phyloP scores from a whole-genome alignment of 2,888 invertebrate species.

The Dynastes maya region DNA sequence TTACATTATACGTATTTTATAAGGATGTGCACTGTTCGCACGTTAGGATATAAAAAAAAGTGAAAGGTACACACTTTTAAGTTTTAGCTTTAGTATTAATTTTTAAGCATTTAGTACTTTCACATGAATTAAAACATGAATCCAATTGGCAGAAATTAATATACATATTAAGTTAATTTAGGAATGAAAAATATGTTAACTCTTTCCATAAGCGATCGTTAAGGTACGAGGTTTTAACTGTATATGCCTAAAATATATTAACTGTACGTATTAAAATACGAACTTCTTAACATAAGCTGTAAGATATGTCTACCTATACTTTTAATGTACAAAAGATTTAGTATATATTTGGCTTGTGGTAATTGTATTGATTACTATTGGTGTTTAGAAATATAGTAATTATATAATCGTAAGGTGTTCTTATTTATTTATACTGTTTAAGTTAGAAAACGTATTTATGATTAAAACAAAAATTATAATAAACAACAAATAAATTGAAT shows the following conservation, averaged over 20 bases:
- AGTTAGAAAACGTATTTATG: too few species aligned
- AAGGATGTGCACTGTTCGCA: neutral
- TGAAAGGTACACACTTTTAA: neutral
- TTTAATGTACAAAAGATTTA: constrained; percentile 7
- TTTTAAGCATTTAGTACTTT: constrained; percentile 31
- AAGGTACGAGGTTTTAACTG: constrained; percentile 2
- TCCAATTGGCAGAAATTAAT: constrained; percentile 54
- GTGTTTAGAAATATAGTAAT: constrained; percentile 21
- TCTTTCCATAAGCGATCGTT: constrained; percentile 23
- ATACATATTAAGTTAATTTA: constrained; percentile 50
- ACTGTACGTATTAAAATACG: neutral
- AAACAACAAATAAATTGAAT: too few species aligned
- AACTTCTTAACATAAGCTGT: constrained; percentile 2
- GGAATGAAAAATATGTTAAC: constrained; percentile 27
- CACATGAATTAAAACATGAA: constrained; percentile 40
- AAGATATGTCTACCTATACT: constrained; percentile 8
- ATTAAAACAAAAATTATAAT: too few species aligned
- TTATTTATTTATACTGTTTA: neutral
- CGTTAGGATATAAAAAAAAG: constrained; percentile 1
- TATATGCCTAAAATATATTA: neutral
- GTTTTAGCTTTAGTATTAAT: constrained; percentile 34
- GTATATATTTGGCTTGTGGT: neutral
- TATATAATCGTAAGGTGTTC: neutral
- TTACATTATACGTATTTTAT: neutral
- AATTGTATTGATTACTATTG: constrained; percentile 27